Evolutionary conservation across 2,797 vertebrate genomes (phyloP), one percentile per base, ranked within the genome.

Genomic region (Acrossocheilus fasciatus): DNA sequence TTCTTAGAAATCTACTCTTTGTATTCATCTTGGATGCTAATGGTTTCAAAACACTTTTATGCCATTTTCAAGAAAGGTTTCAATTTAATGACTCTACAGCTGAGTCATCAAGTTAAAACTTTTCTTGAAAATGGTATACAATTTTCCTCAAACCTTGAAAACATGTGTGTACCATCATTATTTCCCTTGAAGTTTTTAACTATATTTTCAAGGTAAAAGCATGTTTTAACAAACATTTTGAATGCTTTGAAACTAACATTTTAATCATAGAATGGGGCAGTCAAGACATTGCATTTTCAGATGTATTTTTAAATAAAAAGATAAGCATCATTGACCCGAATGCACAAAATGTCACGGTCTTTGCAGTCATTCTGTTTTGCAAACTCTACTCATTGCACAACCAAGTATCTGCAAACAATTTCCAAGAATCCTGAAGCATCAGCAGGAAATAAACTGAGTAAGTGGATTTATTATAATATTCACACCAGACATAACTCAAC

Each of bases 371-470:
- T 50, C 14, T 45, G 6, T 47, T 85, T 62, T 62, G 75, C 50
- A n/a, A 85, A 72, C 75, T 79, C 12, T 39, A 39, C 57, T 80
- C 75, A 50, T 59, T 80, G 76, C 84, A 36, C 18, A 54, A 41
- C 34, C 45, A 39, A 77, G 76, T 36, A 73, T 85, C 41, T 62
- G 84, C 66, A 85, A 85, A 85, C 66, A 43, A 80, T 80, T 85
- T 85, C 2, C 3, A 45, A 47, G n/a, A 85, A n/a, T 79, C 76
- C 52, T 85, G 39, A 73, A 73, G 52, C 50, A 85, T 85, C 66
- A 85, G 84, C 84, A 79, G n/a, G 52, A 85, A 79, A 34, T 47
- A 62, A 73, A 79, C 50, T 43, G 52, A 85, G 84, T 80, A 62
- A 30, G 76, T 62, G 52, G 39, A 85, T 85, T 85, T 73, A 70